Base-by-base conservation (phyloP, 2,113 vertebrate genomes). In the Anser cygnoides region DNA sequence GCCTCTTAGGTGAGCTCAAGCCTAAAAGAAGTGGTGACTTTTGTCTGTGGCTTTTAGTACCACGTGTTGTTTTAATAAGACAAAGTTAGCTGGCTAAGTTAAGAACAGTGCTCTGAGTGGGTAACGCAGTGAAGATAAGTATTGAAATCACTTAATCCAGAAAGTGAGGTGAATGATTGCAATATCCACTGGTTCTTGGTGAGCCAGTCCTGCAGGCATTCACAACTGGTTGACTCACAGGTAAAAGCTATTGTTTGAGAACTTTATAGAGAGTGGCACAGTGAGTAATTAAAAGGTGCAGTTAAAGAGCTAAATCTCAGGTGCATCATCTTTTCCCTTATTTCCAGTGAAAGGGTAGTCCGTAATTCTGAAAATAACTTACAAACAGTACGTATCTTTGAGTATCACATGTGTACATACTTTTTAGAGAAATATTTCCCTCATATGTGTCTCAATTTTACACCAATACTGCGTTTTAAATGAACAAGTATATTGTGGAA, bases 231-330 rank as follows among this genome's bases (percentile, higher is more conserved):
- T 95, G 68, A 81, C 57, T 88, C 88, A 78, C 88, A 84, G 43
- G 35, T 84, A 90, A 92, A 90, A 93, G 65, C 37, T 77, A 10
- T 92, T 90, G 78, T 68, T 89, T 46, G 28, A 84, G 72, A 85
- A 88, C 91, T 88, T 89, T 66, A 37, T 75, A 82, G 72, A 93
- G 57, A 1, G 0, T 84, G 66, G 65, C 44, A 44, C 50, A 70
- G 66, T 82, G 73, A 37, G 10, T 89, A 84, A 87, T 90, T 90
- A 75, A 23, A 55, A 49, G 65, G 70, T 89, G 26, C 29, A 57
- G 37, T 61, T 93, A 81, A 88, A 63, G 43, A 86, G 73, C 15
- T 93, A 22, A 71, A 86, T 77, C 46, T 66, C 13, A 71, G 23
- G 3, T 67, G 43, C 39, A 46, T 91, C 26, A 61, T 66, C 35